Conservation (phyloP, 2,113 vertebrate species). For the Cnemophilus loriae region DNA sequence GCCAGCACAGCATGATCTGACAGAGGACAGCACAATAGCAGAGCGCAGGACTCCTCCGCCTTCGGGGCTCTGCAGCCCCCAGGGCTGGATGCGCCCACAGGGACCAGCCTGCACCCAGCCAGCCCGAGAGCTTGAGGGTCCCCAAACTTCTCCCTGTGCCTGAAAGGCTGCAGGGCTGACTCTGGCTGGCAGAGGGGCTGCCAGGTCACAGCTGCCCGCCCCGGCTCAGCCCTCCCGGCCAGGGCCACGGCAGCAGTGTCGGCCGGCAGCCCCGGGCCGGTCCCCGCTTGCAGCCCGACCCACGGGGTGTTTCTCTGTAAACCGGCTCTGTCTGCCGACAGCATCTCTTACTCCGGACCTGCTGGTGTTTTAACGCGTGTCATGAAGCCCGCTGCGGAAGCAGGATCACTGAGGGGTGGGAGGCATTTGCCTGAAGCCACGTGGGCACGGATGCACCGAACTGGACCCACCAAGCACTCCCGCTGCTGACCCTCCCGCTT, state of each 20-base stretch:
- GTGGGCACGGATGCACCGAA: rapidly evolving
- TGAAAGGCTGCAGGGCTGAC: background rate
- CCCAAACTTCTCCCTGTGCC: background rate
- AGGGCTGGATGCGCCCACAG: rapidly evolving
- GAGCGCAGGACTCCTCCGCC: background rate
- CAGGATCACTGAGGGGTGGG: background rate
- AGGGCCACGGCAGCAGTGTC: background rate
- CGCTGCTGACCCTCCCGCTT: background rate
- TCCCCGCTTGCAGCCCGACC: background rate
- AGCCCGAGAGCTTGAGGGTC: background rate
- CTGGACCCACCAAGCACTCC: rapidly evolving
- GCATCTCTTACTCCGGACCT: background rate
- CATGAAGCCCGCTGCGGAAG: background rate
- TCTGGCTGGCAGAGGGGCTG: background rate
- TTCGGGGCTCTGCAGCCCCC: background rate
- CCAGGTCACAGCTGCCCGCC: background rate
- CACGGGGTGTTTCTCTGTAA: background rate
- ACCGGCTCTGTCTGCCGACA: background rate
- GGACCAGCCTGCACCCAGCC: too few species aligned
- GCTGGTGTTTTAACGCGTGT: background rate
- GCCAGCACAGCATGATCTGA: conserved; percentile 39
- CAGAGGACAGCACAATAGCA: background rate
- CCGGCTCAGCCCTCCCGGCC: background rate
- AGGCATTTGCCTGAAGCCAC: background rate
- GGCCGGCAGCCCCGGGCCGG: background rate